Evolutionary conservation across 2,113 vertebrate genomes (phyloP), one percentile per base, ranked within the genome.

Genomic region (Condylura cristata): DNA sequence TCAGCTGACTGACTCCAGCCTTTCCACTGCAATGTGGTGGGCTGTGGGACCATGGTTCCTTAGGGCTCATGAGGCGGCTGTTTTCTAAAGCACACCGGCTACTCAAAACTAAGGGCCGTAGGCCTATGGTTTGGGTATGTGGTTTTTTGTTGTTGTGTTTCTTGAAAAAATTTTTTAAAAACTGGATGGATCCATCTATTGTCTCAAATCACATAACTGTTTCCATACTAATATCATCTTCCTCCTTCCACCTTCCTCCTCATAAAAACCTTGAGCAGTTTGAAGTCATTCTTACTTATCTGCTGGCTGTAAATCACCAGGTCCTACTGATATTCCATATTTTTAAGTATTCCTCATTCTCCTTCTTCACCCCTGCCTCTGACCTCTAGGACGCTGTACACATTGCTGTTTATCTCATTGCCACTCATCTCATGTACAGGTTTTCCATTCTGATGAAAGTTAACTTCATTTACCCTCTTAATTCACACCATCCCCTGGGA

Each of bases 351-450:
- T 63, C 37, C 76, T 58, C 5, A 2, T 0, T 0, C 20, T 17
- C 30, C 44, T 22, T 12, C 53, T 28, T 48, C 20, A 13, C 34
- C 66, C 18, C 46, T 37, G 44, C 34, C 75, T 56, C 48, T 34
- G 30, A 4, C n/a, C 14, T 37, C 2, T 30, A 34, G 2, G 39
- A 28, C 72, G 17, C 66, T 22, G 2, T 3, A 10, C 11, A 11
- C 4, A 2, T 44, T n/a, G 16, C 70, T 30, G 0, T 51, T 37
- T 37, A 14, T 46, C 4, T 46, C 24, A 3, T 28, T 28, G 7
- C 28, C 0, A 18, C 0, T 2, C 53, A 1, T 82, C 71, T 80
- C 13, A 0, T 0, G 4, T 2, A 0, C 0, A 17, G 34, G 63
- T 53, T 46, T 46, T 53, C 79, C 5, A 2, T 61, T 9, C 51